Conservation (phyloP, 1,140 invertebrate species). For the Trissolcus basalis region DNA sequence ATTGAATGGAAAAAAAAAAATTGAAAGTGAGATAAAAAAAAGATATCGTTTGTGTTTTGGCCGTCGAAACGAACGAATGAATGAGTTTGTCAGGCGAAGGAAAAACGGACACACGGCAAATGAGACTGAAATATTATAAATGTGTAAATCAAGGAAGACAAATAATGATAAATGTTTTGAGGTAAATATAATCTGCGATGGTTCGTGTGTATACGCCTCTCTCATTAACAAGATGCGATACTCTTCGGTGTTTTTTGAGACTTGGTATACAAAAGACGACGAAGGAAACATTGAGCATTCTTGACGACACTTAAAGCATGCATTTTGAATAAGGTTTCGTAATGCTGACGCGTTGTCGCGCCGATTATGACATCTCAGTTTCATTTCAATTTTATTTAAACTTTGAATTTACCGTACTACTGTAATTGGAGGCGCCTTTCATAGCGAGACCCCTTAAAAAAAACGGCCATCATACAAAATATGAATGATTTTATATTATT, state of each 20-base stretch:
- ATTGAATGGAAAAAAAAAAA: conserved; percentile 28
- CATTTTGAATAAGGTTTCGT: conserved; percentile 67
- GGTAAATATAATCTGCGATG: conserved; percentile 43
- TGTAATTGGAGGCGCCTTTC: conserved; percentile 23
- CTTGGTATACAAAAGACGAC: conserved; percentile 65
- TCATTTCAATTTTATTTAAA: neutral
- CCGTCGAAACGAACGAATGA: neutral
- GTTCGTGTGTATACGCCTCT: conserved; percentile 40
- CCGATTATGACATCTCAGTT: conserved; percentile 43
- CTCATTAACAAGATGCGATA: conserved; percentile 57
- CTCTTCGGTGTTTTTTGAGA: conserved; percentile 58
- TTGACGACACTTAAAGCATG: conserved; percentile 76
- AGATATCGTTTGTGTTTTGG: too few relatives aligned
- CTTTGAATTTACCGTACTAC: conserved; percentile 29
- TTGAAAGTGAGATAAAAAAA: neutral
- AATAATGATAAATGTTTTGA: conserved; percentile 38
- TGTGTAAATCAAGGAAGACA: conserved; percentile 43
- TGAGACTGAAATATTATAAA: conserved; percentile 43
- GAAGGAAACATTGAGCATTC: conserved; percentile 75
- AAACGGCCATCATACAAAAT: conserved; percentile 9
- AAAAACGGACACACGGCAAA: conserved; percentile 42
- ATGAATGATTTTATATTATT: neutral
- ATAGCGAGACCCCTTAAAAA: conserved; percentile 5
- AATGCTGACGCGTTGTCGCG: conserved; percentile 43
- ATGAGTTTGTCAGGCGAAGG: neutral